Evolutionary conservation across 2,797 vertebrate species (phyloP).

Genomic region (Macropodus opercularis): DNA sequence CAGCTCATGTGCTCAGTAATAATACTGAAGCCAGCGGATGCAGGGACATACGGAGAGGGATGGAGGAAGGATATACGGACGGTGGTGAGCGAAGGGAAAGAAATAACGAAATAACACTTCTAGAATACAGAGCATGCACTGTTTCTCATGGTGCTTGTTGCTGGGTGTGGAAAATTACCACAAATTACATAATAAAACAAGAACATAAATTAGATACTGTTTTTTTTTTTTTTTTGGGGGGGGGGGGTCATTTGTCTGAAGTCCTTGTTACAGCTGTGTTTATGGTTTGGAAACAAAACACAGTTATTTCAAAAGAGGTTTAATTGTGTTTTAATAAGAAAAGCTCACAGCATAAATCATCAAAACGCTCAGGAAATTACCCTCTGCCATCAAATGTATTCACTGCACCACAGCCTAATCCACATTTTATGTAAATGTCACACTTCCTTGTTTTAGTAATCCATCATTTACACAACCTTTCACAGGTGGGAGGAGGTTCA

Average conservation of each 20-base stretch:
- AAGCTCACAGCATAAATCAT: neutral
- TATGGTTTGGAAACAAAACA: slow-evolving; percentile 3
- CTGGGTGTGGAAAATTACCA: neutral
- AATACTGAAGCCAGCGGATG: slow-evolving; percentile 18
- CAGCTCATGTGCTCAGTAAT: slow-evolving; percentile 37
- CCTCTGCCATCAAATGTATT: neutral
- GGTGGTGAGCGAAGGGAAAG: neutral
- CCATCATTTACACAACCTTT: neutral
- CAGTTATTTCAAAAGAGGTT: neutral
- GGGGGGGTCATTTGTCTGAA: slow-evolving; percentile 6
- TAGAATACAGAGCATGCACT: neutral
- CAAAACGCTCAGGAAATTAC: neutral
- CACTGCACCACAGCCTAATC: neutral
- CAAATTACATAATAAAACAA: neutral
- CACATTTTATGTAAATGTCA: neutral
- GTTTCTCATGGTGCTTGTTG: neutral
- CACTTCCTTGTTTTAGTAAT: neutral
- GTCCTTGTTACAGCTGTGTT: neutral
- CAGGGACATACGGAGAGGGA: slow-evolving; percentile 41
- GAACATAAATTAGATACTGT: slow-evolving; percentile 5
- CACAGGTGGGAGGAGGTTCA: neutral
- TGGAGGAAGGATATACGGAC: slow-evolving; percentile 13
- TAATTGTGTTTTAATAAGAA: neutral
- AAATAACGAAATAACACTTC: too few relatives aligned
- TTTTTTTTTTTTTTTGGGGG: too few relatives aligned